Base-by-base conservation (phyloP, 2,888 invertebrate species). In the Drosophila colorata region DNA sequence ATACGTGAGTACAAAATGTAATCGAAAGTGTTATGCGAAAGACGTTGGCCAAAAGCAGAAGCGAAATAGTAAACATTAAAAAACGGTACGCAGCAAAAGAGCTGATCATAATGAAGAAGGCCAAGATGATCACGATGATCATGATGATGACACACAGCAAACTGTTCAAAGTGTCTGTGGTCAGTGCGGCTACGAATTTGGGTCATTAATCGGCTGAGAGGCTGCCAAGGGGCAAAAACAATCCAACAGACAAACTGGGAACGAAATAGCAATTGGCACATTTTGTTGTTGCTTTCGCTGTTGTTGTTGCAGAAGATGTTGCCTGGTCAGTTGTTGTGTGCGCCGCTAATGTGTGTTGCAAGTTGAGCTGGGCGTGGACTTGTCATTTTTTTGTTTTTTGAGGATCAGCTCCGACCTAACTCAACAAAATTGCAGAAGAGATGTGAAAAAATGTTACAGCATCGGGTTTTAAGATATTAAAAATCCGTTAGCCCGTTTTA, bases 11-110 rank as follows among this genome's bases (percentile, higher is more conserved):
- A 65, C 68, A 79, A 81, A 69, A 43, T 33, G 67, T 74, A 85
- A 88, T 78, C 78, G 85, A 86, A 88, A 85, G 87, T 85, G 83
- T 86, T 85, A 83, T 83, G 88, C 80, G 71, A 69, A 67, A 69
- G 74, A 67, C 64, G 57, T 33, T 43, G 49, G 43, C 43, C 20
- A 28, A 52, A 40, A 43, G 35, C 33, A 14, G 53, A 31, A 43
- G 56, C 31, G 40, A 47, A 43, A 46, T 41, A 49, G 40, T 47
- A 47, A 59, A 46, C 58, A 47, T 33, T 18, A 23, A 20, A 43
- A 57, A 18, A 31, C 13, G 31, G 37, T n/a, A 44, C 55, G 57
- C 53, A 53, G 37, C 49, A 9, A 11, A 41, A 60, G 25, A 60
- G 48, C 13, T 56, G 33, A 41, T 60, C 49, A 52, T 53, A 38